Conservation (phyloP, 2,888 invertebrate species). For the Drosophila rellima region DNA sequence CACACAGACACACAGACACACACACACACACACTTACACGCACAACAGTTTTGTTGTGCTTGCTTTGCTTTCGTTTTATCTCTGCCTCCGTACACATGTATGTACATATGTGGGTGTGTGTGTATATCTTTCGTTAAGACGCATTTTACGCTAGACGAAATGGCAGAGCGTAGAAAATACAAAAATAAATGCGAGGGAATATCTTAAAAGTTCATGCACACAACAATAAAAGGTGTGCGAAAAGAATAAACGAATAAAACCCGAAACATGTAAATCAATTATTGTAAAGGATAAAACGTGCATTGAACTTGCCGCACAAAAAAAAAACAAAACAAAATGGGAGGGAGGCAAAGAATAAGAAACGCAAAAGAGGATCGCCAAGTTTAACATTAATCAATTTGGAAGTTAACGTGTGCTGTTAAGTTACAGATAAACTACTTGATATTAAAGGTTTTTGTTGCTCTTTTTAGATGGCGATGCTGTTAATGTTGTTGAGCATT, state of each 20-base stretch:
- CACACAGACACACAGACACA: slow-evolving; percentile 44
- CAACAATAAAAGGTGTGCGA: slow-evolving; percentile 15
- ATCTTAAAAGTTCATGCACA: slow-evolving; percentile 78
- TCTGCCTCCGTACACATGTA: slow-evolving; percentile 8
- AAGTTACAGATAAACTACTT: slow-evolving; percentile 14
- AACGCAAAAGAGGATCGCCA: too few species aligned
- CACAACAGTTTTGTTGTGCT: slow-evolving; percentile 1
- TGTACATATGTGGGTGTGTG: slow-evolving; percentile 6
- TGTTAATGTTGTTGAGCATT: slow-evolving; percentile 27
- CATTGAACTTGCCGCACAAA: slow-evolving; percentile 58
- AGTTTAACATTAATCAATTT: neutral
- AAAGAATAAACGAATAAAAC: slow-evolving; percentile 22
- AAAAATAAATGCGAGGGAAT: slow-evolving; percentile 48
- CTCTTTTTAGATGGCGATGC: slow-evolving; percentile 53
- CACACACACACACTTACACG: neutral
- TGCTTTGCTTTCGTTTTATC: slow-evolving; percentile 18
- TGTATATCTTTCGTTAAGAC: slow-evolving; percentile 57
- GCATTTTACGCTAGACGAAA: slow-evolving; percentile 74
- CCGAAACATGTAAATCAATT: slow-evolving; percentile 60
- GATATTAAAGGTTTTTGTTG: slow-evolving; percentile 3
- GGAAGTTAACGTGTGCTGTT: slow-evolving; percentile 21
- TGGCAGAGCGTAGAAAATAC: slow-evolving; percentile 17
- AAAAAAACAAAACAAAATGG: neutral
- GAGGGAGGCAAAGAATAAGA: neutral
- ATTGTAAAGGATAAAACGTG: slow-evolving; percentile 74